A percentile compares a stretch with the other conserved stretches of the same genome.
These are phyloP conservation scores for Polypterus senegalus DNA, from an alignment of 2,113 vertebrate species.

Conservation along the genomic window DNA sequence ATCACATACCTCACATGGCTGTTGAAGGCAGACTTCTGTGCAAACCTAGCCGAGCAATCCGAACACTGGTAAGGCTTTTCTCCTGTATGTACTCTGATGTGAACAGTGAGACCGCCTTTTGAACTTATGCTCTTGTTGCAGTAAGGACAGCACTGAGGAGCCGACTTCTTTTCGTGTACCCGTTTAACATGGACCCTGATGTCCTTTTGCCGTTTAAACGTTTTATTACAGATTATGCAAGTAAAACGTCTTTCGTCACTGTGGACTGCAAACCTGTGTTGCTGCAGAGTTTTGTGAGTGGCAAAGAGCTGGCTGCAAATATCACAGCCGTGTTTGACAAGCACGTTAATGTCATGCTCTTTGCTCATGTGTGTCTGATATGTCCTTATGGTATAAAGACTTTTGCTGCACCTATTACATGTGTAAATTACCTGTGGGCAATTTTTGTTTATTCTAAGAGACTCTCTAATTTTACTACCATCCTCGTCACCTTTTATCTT, in stretches of 20 bases:
- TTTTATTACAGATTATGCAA: constrained; percentile 23
- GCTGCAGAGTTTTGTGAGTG: constrained; percentile 19
- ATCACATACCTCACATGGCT: constrained; percentile 30
- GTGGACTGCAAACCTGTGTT: constrained; percentile 20
- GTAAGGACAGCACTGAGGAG: constrained; percentile 22
- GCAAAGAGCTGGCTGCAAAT: constrained; percentile 22
- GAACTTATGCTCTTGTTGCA: constrained; percentile 32
- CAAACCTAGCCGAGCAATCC: constrained; percentile 26
- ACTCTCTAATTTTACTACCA: neutral
- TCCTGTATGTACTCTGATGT: constrained; percentile 11
- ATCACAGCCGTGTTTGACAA: constrained; percentile 21
- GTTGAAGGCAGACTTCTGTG: constrained; percentile 32
- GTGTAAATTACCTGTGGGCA: constrained; percentile 5
- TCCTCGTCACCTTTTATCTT: no score
- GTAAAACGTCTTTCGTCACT: neutral
- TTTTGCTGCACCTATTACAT: neutral
- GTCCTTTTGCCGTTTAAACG: constrained; percentile 24
- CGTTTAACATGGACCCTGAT: neutral
- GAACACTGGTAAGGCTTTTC: constrained; percentile 29
- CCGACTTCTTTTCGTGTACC: constrained; percentile 10
- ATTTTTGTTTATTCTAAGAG: rapidly evolving
- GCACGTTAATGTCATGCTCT: neutral
- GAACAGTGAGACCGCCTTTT: constrained; percentile 15
- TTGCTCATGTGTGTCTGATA: constrained; percentile 15
- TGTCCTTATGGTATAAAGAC: constrained; percentile 15